Conservation (phyloP, 1,140 invertebrate species). For the Drosophila tsacasi region DNA sequence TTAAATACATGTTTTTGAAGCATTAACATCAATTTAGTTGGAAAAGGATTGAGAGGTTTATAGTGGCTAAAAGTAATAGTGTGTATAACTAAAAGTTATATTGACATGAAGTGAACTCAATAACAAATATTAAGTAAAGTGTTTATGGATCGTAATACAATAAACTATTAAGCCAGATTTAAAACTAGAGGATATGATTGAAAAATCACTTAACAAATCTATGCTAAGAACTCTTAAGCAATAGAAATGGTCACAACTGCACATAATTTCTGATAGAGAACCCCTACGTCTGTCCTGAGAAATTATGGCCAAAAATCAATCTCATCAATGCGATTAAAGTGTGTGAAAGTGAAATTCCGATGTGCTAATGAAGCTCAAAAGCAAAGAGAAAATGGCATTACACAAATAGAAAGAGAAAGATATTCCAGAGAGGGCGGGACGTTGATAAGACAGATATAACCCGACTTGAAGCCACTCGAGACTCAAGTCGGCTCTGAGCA, state of each 20-base stretch:
- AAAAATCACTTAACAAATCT: background rate
- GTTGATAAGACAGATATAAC: constrained; percentile 54
- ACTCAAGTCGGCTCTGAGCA: constrained; percentile 46
- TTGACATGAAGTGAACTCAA: background rate
- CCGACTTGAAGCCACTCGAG: constrained; percentile 25
- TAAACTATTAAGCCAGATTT: no score
- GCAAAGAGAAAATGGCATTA: constrained; percentile 67
- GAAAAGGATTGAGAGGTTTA: background rate
- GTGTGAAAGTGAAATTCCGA: constrained; percentile 72
- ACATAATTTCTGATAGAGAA: background rate
- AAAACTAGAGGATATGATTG: background rate
- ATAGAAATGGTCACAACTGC: background rate
- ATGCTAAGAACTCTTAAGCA: background rate
- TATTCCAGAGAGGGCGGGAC: constrained; percentile 36
- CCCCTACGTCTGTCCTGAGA: background rate
- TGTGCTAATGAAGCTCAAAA: constrained; percentile 48
- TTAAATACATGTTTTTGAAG: background rate
- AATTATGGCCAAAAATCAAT: constrained; percentile 28
- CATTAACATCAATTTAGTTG: background rate
- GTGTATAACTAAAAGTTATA: no score
- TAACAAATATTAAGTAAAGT: background rate
- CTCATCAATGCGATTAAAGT: constrained; percentile 44
- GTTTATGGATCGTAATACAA: background rate
- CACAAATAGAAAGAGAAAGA: constrained; percentile 49
- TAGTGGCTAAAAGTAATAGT: background rate